Base-by-base conservation (phyloP, 2,888 invertebrate species). In the Thelaira solivaga region DNA sequence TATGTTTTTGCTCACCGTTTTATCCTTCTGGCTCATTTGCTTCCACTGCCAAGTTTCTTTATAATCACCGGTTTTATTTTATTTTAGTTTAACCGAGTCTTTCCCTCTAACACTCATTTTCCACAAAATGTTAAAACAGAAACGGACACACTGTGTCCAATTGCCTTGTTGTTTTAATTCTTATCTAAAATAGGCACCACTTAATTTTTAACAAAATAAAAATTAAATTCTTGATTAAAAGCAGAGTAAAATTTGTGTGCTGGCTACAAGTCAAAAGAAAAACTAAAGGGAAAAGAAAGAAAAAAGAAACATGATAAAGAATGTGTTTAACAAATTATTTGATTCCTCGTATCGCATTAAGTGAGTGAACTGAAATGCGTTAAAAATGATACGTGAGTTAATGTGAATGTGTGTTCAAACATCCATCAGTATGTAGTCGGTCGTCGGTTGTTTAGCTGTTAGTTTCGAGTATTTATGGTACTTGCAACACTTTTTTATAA, bases 261-360 rank as follows among this genome's bases (percentile, higher is more conserved):
- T 18, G 47, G 22, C 10, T 47, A 39, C 29, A 47, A 47, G 18
- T 36, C 39, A 8, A 11, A 62, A n/a, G n/a, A n/a, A n/a, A n/a
- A n/a, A n/a, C n/a, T n/a, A n/a, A n/a, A n/a, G n/a, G n/a, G n/a
- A 18, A 22, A 18, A 53, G 16, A 45, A 36, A 31, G 43, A 45
- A 53, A 36, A 68, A 57, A 53, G 47, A 55, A 78, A 78, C 65
- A 74, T 53, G 74, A 78, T 78, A 74, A 78, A 65, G 53, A 8
- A 64, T 41, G 47, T 78, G 78, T 78, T 78, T 74, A 78, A 78
- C 78, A 78, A 78, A 78, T 78, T n/a, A n/a, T n/a, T n/a, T 78
- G 69, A 47, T 73, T 65, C 16, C 65, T 72, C 62, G 65, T 68
- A 68, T 59, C 43, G 22, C 51, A 71, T 53, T 45, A 43, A 75